phyloP scores from a whole-genome alignment of 2,888 invertebrate species.

The Colletes collaris region DNA sequence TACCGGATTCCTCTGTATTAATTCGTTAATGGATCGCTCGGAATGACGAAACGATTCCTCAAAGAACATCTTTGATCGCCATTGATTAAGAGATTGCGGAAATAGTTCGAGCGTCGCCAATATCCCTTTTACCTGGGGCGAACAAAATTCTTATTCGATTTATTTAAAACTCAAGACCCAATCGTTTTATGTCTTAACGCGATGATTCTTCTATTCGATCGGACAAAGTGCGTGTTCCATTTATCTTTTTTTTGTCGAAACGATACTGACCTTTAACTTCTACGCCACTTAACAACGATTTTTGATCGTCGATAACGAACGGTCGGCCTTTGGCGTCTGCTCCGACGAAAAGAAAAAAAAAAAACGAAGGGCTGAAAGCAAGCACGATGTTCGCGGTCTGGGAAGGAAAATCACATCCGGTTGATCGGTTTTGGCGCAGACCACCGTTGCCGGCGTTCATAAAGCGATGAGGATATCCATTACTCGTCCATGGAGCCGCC shows the following conservation, averaged over 20 bases:
- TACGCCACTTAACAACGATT: not conserved
- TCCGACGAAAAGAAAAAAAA: not conserved
- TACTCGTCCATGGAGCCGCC: slow-evolving; percentile 65
- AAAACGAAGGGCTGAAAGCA: not conserved
- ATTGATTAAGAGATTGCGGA: not conserved
- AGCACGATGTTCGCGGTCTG: slow-evolving; percentile 14
- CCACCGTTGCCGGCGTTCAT: slow-evolving; percentile 34
- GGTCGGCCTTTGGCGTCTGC: not conserved
- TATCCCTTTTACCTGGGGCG: no score
- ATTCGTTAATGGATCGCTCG: slow-evolving; percentile 41
- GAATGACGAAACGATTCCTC: slow-evolving; percentile 20
- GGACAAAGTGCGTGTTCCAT: no score
- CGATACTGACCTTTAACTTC: no score
- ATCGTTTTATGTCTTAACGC: no score
- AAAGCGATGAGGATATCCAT: slow-evolving; percentile 70
- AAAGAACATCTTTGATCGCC: not conserved
- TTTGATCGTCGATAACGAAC: not conserved
- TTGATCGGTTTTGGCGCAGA: slow-evolving; percentile 54
- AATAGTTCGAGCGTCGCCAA: no score
- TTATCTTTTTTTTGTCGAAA: no score
- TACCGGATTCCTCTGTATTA: slow-evolving; percentile 44
- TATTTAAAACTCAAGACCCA: no score
- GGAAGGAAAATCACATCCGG: slow-evolving; percentile 51
- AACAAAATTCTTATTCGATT: no score
- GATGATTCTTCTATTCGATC: no score